Conservation (phyloP, 2,113 vertebrate genomes). For the Alosa alosa region DNA sequence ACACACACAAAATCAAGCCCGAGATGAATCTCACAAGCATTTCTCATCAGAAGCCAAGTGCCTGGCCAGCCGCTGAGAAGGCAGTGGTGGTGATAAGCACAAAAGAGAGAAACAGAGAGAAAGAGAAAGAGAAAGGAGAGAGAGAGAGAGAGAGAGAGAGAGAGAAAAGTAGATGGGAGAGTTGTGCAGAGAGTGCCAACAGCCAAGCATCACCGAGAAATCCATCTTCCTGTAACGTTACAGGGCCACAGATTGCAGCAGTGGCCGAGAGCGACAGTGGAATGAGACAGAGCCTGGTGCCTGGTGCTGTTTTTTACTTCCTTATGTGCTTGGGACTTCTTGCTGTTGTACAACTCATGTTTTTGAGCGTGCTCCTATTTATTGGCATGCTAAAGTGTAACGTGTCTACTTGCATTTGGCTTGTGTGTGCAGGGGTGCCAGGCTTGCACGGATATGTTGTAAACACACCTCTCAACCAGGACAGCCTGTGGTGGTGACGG, state of each 20-base stretch:
- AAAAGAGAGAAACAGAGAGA: neutral
- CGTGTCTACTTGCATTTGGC: neutral
- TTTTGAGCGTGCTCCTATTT: neutral
- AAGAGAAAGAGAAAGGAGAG: constrained; percentile 1
- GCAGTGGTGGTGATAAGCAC: neutral
- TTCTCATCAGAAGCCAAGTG: neutral
- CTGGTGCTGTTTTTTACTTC: too few species aligned
- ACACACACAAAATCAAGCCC: neutral
- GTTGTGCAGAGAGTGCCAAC: neutral
- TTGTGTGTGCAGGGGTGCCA: neutral
- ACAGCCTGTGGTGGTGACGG: neutral
- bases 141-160: neutral
- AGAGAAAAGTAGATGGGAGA: neutral
- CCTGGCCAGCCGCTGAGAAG: constrained; percentile 40
- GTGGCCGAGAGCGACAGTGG: neutral
- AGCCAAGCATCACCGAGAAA: neutral
- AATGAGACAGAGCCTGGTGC: neutral
- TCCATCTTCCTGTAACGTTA: neutral
- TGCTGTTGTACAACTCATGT: neutral
- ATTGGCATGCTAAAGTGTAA: neutral
- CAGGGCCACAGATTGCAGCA: neutral
- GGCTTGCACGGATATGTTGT: neutral
- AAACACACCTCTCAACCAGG: neutral
- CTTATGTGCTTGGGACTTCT: neutral
- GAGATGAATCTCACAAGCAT: neutral